Conservation (phyloP, 2,797 vertebrate species). For the Tachyglossus aculeatus region DNA sequence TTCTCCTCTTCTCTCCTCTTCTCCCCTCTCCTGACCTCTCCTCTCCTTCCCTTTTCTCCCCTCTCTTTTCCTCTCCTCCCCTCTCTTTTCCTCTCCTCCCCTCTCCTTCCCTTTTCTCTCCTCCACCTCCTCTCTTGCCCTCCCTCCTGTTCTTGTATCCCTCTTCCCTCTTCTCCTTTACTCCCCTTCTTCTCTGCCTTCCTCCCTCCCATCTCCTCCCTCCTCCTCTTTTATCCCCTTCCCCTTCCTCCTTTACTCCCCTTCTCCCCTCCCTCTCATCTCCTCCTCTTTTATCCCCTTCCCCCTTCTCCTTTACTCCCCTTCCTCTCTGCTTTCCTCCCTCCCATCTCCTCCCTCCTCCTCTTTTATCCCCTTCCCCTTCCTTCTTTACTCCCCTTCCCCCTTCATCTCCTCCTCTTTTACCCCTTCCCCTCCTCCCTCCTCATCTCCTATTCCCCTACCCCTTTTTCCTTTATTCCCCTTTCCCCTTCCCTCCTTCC, state of each 20-base stretch:
- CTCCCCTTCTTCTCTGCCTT: background rate
- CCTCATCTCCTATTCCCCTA: background rate
- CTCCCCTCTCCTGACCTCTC: background rate
- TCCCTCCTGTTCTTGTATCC: background rate
- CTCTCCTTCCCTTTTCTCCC: background rate
- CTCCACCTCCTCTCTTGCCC: background rate
- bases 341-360: background rate
- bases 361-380: background rate
- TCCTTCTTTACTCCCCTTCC: background rate
- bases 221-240: background rate
- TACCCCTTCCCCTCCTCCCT: background rate
- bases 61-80: background rate
- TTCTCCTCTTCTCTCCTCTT: background rate
- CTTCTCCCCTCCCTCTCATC: background rate
- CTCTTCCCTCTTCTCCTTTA: background rate
- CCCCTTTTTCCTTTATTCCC: too few relatives aligned
- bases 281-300: background rate
- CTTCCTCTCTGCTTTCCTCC: background rate
- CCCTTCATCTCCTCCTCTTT: background rate
- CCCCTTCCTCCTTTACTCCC: background rate
- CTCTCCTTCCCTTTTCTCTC: too few relatives aligned
- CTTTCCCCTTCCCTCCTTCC: background rate
- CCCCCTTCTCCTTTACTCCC: background rate
- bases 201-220: background rate
- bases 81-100: background rate